Base-by-base conservation (phyloP, 2,888 invertebrate genomes). In the Julus scanicus region DNA sequence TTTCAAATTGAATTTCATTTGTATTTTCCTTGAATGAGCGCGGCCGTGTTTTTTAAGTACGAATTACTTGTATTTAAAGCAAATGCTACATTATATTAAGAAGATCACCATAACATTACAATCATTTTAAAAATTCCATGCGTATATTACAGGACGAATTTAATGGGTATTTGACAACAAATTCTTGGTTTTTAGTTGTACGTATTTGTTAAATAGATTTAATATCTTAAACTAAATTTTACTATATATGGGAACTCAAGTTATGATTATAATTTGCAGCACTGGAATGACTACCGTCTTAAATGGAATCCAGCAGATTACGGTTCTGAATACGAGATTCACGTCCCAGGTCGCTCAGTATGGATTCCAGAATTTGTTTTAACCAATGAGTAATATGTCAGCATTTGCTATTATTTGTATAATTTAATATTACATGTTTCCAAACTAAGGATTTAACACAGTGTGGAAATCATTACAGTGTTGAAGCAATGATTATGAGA, bases 281-380 rank as follows among this genome's bases (percentile, higher is more conserved):
- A 29, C 37, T 86, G 86, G 86, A 57, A 20, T 29, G 86, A 86
- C 53, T 40, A 40, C n/a, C 53, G 53, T 6, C 48, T 86, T 13
- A 15, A 37, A 9, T 86, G 86, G 86, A 3, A 29, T 8, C 37
- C 86, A 37, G 15, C 8, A 39, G 37, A 86, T 37, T 86, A 20
- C 29, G 86, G 86, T 40, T 13, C 37, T 37, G 37, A 2, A 6
- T n/a, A 57, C 53, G 9, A 4, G 9, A 8, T 86, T n/a, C 49
- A 29, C 9, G 5, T 15, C 37, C 53, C 49, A 17, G 11, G 11
- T 8, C 9, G 37, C 17, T 0, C 8, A 11, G 37, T 57, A n/a
- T 86, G 86, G 86, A 20, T 49, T 11, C 86, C 86, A 63, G 86
- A 86, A 49, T 15, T 86, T 13, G n/a, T 37, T n/a, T 86, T 86